Evolutionary conservation across 2,888 invertebrate genomes (phyloP), one percentile per base, ranked within the genome.

Genomic region (Netelia melanura): DNA sequence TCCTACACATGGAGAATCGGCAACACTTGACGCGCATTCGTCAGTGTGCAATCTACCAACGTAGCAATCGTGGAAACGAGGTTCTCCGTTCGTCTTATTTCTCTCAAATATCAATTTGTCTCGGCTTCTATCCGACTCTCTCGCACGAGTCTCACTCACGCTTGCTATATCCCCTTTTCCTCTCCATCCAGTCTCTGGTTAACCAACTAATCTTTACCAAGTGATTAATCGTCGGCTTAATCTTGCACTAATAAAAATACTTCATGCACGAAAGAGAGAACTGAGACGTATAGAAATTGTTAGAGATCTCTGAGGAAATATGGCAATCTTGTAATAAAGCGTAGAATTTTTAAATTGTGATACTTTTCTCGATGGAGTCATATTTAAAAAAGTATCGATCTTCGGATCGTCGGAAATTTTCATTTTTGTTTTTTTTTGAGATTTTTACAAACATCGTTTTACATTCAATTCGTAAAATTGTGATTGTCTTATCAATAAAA

Each of bases 161-260:
- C 21, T 58, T 6, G 8, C 6, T 38, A 38, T 43, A 9, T 21
- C 1, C 25, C 44, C 30, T 58, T 77, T 43, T 30, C 17, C 68
- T 77, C 77, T 77, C 77, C 38, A 62, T 70, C 21, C 52, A 30
- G 48, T 38, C 64, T 71, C 43, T 11, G 62, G 71, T 71, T 43
- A 71, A 79, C 61, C 79, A 67, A 38, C 71, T 79, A 64, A 64
- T 56, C 79, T 52, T 64, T 54, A 54, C 56, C 43, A n/a, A 23
- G 54, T 79, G 64, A 71, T 79, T 52, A 79, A 79, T 79, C 25
- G 79, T 71, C 11, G 54, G 54, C n/a, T 38, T 14, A 38, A 43
- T 62, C 70, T 71, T 64, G 79, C 54, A 23, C 23, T n/a, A 52
- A 61, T 70, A 30, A 78, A 78, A 78, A 77, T 77, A 77, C 25